Evolutionary conservation across 2,113 vertebrate species (phyloP).

Genomic region (Anser brachyrhynchus): DNA sequence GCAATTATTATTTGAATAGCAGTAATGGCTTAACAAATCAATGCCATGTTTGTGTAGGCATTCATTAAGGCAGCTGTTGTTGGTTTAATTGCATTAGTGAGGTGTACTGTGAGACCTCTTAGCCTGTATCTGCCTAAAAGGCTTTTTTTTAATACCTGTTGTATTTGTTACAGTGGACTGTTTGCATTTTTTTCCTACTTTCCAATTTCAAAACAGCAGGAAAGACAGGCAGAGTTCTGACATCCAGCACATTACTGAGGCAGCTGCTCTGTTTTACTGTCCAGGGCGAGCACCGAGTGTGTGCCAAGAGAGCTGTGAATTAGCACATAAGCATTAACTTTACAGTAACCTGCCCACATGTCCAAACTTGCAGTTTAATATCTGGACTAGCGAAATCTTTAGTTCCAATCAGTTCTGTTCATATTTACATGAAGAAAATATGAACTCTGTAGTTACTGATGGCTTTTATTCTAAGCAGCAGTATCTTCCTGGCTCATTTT

Average conservation of each 20-base stretch:
- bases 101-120: background rate
- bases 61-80: background rate
- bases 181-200: background rate
- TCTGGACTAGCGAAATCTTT: background rate
- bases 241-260: fast-evolving
- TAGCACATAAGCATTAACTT: fast-evolving
- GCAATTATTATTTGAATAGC: background rate
- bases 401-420: background rate
- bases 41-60: background rate
- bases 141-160: background rate
- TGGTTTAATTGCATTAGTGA: background rate
- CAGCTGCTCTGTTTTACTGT: background rate
- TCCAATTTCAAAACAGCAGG: background rate
- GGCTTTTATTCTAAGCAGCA: background rate
- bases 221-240: background rate
- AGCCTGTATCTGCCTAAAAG: background rate
- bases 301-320: background rate
- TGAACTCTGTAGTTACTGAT: background rate
- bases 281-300: fast-evolving
- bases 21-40: background rate
- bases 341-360: fast-evolving
- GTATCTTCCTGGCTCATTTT: background rate
- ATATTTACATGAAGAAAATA: background rate
- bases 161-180: background rate
- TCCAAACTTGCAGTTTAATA: background rate